Evolutionary conservation across 1,140 invertebrate genomes (phyloP).

Genomic region (Fopius arisanus): DNA sequence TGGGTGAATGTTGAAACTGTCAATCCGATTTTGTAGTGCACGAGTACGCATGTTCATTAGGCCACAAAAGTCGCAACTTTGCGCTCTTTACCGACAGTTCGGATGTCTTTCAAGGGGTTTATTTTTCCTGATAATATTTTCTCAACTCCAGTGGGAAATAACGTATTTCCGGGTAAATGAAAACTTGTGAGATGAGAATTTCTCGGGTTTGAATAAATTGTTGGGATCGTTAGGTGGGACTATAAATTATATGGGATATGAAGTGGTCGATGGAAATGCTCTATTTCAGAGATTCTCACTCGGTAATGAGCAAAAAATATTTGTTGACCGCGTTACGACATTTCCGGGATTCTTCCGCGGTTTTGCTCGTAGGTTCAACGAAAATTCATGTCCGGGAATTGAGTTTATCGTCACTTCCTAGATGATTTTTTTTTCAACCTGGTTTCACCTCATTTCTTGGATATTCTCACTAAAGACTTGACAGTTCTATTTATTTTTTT

Average conservation of each 20-base stretch:
- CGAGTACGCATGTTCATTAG: neutral
- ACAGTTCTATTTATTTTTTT: too few relatives aligned
- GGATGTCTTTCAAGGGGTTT: neutral
- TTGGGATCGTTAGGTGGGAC: neutral
- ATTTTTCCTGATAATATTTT: conserved; percentile 7
- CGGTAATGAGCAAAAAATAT: neutral
- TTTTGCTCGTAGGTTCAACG: neutral
- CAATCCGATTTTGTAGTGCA: neutral
- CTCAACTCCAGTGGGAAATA: neutral
- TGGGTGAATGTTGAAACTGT: conserved; percentile 11
- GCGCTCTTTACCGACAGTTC: neutral
- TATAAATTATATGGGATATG: conserved; percentile 9
- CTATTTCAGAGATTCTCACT: neutral
- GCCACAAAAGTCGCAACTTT: neutral
- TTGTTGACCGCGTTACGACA: neutral
- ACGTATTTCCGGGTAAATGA: neutral
- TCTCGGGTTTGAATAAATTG: neutral
- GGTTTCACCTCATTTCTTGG: too few relatives aligned
- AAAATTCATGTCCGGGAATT: neutral
- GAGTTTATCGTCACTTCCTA: too few relatives aligned
- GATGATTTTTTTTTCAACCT: too few relatives aligned
- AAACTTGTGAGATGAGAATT: neutral
- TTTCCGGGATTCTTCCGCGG: neutral
- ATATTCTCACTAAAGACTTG: too few relatives aligned
- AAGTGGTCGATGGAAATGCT: neutral